Percentiles rank a stretch among this genome's conserved stretches.
Evolutionary conservation across 2,113 vertebrate species (phyloP).

Genomic region (Ictalurus furcatus): DNA sequence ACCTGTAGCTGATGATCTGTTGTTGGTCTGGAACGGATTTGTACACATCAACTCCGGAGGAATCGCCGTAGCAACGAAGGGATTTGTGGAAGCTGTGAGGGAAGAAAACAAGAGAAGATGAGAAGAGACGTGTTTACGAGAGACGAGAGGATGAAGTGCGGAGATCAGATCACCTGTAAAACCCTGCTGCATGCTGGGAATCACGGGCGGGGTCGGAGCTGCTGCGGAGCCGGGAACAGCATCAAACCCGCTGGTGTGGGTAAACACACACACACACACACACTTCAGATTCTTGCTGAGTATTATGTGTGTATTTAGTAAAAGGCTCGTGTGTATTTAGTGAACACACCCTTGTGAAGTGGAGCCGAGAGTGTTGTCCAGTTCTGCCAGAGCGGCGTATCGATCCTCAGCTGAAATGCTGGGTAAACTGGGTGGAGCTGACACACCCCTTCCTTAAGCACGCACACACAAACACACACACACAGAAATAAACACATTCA

Average conservation of each 20-base stretch:
- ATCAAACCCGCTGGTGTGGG: neutral
- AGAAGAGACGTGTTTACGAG: neutral
- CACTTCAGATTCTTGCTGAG: neutral
- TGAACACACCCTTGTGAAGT: slow-evolving; percentile 78
- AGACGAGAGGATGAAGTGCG: neutral
- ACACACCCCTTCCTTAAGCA: slow-evolving; percentile 65
- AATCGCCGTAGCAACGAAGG: slow-evolving; percentile 6
- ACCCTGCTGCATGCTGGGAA: slow-evolving; percentile 37
- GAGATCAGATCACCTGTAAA: slow-evolving; percentile 8
- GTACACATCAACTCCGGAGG: slow-evolving; percentile 22
- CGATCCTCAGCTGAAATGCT: slow-evolving; percentile 82
- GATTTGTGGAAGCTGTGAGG: slow-evolving; percentile 22
- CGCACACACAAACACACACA: neutral
- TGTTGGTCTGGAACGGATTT: slow-evolving; percentile 31
- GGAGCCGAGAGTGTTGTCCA: slow-evolving; percentile 88
- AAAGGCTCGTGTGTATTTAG: neutral
- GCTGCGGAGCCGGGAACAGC: neutral
- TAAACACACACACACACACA: neutral
- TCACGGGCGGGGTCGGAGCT: neutral
- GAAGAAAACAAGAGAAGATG: neutral
- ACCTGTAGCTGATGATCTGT: slow-evolving; percentile 35
- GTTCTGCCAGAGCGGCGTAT: slow-evolving; percentile 89
- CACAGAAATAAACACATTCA: no score
- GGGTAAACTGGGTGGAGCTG: slow-evolving; percentile 65
- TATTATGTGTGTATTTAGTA: neutral